Percentiles rank a stretch among this genome's conserved stretches.
phyloP scores from a whole-genome alignment of 2,888 invertebrate genomes.

The Aspidiotus rigidus region DNA sequence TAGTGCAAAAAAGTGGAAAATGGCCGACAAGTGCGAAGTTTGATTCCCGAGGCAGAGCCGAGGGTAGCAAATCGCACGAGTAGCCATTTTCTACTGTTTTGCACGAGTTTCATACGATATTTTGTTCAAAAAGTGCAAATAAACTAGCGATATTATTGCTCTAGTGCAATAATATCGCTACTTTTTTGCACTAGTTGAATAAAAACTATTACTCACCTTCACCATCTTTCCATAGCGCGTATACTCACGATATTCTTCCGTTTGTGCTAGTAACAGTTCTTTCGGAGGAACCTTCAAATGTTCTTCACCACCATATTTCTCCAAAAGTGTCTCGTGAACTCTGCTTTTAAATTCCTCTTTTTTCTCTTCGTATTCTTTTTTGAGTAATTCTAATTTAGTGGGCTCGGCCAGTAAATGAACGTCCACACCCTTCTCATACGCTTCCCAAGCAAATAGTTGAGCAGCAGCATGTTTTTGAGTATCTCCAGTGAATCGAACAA shows the following conservation, averaged over 20 bases:
- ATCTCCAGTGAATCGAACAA: slow-evolving; percentile 88
- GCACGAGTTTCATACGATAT: too few relatives aligned
- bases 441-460: slow-evolving; percentile 96
- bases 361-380: slow-evolving; percentile 80
- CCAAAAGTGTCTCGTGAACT: slow-evolving; percentile 68
- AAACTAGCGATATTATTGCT: too few relatives aligned
- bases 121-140: too few relatives aligned
- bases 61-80: too few relatives aligned
- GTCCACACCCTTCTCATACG: slow-evolving; percentile 83
- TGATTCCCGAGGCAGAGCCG: too few relatives aligned
- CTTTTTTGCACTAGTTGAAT: too few relatives aligned
- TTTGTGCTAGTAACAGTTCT: slow-evolving; percentile 83
- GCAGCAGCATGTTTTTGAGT: slow-evolving; percentile 81
- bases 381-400: slow-evolving; percentile 85
- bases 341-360: slow-evolving; percentile 81
- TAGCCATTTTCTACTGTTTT: too few relatives aligned
- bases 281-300: slow-evolving; percentile 80
- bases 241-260: slow-evolving; percentile 92
- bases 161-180: too few relatives aligned
- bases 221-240: slow-evolving; percentile 79
- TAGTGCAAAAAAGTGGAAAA: too few relatives aligned
- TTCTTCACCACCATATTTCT: slow-evolving; percentile 88
- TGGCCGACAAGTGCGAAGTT: too few relatives aligned
- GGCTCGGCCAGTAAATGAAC: slow-evolving; percentile 95
- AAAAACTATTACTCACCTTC: slow-evolving; percentile 40